Evolutionary conservation across 92 coral and sea anemone species (phyloP), one percentile per base, ranked within the genome.

Genomic region (Porites lobata): DNA sequence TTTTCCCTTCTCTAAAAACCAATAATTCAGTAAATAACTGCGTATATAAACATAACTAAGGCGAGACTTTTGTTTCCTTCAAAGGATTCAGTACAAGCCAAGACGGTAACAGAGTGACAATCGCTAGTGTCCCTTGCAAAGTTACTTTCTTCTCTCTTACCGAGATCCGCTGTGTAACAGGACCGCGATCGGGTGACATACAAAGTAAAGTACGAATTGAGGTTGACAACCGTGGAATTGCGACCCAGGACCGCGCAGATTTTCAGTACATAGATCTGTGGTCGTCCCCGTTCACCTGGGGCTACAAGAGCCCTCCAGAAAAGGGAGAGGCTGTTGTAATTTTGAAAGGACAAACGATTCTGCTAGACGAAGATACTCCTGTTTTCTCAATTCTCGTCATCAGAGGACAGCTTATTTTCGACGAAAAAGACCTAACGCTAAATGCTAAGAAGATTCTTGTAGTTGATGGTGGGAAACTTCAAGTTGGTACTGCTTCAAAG

Each of bases 201-300:
- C 75, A 64, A 59, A 86, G 94, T 50, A 86, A 89, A 52, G 94
- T 96, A 62, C 86, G 98, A 26, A 93, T 96, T 32, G 96, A 92
- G 77, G 96, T 94, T 76, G 98, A 85, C 50, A 83, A 80, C 79
- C 86, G 75, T 19, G 99, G 99, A 14, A 80, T 92, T 17, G 96
- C 99, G 29, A 90, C 88, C 65, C 96, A 94, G 87, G 94, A 87
- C 75, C 68, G 79, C 78, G 99, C 98, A 59, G 94, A 94, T 75
- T 96, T 94, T 81, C 86, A 91, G 52, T 94, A 94, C 85, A 87
- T 96, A 54, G 99, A 96, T 54, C 82, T 96, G 11, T 96, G 99
- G 99, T 96, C 99, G 24, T 96, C 99, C 3, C 93, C 74, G 5
- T 96, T 63, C 62, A 88, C 99, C 68, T 96, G 99, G 99, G 96